Percentiles rank a stretch among this genome's conserved stretches.
These are phyloP conservation scores for Peromyscus maniculatus DNA, from an alignment of 2,113 vertebrate species.

Conservation along the genomic window DNA sequence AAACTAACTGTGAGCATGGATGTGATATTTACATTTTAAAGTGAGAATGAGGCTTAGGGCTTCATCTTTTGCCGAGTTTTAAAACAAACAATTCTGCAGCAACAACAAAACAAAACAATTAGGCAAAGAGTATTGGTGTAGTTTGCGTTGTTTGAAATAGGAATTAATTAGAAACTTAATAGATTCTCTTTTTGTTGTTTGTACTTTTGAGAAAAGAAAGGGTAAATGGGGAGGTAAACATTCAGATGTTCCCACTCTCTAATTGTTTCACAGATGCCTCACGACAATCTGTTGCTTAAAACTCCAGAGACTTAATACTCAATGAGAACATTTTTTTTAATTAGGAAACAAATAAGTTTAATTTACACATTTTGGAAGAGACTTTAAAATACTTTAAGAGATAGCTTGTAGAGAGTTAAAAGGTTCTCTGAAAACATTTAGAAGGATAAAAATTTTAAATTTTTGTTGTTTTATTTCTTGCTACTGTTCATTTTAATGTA, in stretches of 20 bases:
- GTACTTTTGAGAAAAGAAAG: constrained; percentile 40
- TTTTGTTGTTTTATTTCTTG: not conserved
- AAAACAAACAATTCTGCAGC: constrained; percentile 19
- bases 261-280: not conserved
- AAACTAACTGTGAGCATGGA: too few relatives aligned
- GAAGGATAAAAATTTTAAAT: not conserved
- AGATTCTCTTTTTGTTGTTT: constrained; percentile 33
- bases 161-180: constrained; percentile 63
- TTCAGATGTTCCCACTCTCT: not conserved
- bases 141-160: constrained; percentile 29
- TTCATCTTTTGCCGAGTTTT: not conserved
- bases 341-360: constrained; percentile 40
- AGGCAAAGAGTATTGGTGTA: not conserved
- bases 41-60: not conserved
- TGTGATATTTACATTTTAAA: not conserved
- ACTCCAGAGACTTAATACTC: not conserved
- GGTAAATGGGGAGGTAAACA: not conserved
- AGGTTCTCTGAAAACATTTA: not conserved
- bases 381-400: not conserved
- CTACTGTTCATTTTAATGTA: not conserved
- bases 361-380: not conserved
- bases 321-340: constrained; percentile 15
- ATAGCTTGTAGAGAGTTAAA: not conserved
- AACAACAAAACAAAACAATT: not conserved
- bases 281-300: constrained; percentile 55